Percentiles rank a stretch among this genome's conserved stretches.
These are phyloP conservation scores for Bergia sp. DNA, from an alignment of 92 coral and sea anemone species.

Conservation along the genomic window DNA sequence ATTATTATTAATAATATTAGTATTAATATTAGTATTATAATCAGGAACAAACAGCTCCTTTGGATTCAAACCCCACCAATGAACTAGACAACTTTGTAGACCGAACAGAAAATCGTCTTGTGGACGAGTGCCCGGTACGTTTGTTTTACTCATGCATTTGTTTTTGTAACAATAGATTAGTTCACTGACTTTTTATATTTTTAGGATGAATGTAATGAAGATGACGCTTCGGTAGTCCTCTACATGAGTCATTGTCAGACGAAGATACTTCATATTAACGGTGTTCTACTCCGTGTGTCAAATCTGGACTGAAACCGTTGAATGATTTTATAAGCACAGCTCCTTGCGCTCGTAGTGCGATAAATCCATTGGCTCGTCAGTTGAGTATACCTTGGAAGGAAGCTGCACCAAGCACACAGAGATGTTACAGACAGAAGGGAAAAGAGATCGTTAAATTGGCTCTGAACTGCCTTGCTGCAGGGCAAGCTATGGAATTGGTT, in stretches of 20 bases:
- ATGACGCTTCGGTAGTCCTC: background rate
- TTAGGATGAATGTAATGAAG: slow-evolving; percentile 8
- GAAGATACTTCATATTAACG: slow-evolving; percentile 1
- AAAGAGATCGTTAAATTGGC: slow-evolving; percentile 2
- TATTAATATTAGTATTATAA: no score
- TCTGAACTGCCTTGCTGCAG: slow-evolving; percentile 22
- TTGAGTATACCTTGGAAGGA: slow-evolving; percentile 6
- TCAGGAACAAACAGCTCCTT: background rate
- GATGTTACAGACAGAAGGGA: slow-evolving; percentile 18
- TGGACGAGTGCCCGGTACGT: background rate
- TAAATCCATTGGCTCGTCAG: slow-evolving; percentile 16
- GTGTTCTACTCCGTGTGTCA: slow-evolving; percentile 23
- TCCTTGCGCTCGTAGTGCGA: background rate
- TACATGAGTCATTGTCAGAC: background rate
- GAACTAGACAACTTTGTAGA: background rate
- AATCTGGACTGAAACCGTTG: slow-evolving; percentile 5
- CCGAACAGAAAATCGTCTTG: background rate
- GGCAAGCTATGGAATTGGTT: slow-evolving; percentile 2
- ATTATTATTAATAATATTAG: no score
- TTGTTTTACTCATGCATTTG: background rate
- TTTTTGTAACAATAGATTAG: background rate
- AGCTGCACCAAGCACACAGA: slow-evolving; percentile 10
- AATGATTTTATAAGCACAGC: slow-evolving; percentile 7
- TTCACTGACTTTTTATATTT: slow-evolving; percentile 1
- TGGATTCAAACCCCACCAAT: background rate